Evolutionary conservation across 2,113 vertebrate genomes (phyloP), one percentile per base, ranked within the genome.

Genomic region (Salvator merianae): DNA sequence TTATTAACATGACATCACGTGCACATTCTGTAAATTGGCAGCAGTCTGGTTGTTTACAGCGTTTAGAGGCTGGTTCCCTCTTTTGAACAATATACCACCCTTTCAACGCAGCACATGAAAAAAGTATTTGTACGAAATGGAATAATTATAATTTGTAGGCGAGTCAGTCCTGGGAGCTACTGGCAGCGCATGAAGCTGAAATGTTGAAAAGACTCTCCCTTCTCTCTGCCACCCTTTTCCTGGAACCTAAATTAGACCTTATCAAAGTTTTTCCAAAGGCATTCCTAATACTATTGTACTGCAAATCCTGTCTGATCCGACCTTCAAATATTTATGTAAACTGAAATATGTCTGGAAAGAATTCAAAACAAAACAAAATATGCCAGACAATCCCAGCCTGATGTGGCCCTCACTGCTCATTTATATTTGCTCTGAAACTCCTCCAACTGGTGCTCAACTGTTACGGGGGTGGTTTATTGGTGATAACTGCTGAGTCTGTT

Each of bases 321-420:
- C 91, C 89, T 93, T 93, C 92, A 95, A 93, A 95, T 95, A 95
- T 95, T 95, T 95, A 95, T 95, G 92, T 93, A 95, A 94, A 96
- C 93, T 93, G 91, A 94, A 95, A 95, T 94, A 93, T 91, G 90
- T 94, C 94, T 95, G 94, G 92, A 94, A 92, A 94, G 88, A 92
- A 94, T 72, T 92, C 68, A 94, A 95, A 95, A 90, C 86, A 93
- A 92, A 94, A 93, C 86, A 94, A 94, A 85, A 91, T 89, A 91
- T 76, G 78, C 89, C 84, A 69, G 89, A 85, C 66, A 88, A 34
- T 87, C 87, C 92, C 75, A 82, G 89, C 92, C 88, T 84, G 28
- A 34, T 66, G 75, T 78, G 55, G 86, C 73, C 79, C 76, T 87
- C 84, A 85, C 73, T 88, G 75, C 65, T 93, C 85, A 85, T 94